Percentiles rank a stretch among this genome's conserved stretches.
phyloP scores from a whole-genome alignment of 2,113 vertebrate genomes.

The Puma concolor region DNA sequence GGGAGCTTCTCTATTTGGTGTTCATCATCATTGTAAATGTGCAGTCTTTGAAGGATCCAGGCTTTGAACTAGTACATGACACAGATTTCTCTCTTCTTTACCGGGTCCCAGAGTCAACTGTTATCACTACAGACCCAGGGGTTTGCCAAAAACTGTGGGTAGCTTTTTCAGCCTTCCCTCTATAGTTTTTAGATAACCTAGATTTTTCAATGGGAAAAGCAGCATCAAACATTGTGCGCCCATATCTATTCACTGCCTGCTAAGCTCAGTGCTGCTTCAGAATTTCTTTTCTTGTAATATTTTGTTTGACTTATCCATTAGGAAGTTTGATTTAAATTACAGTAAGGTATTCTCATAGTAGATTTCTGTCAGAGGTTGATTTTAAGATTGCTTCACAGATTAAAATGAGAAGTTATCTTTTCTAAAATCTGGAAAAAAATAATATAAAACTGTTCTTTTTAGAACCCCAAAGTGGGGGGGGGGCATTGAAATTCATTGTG shows the following conservation, averaged over 20 bases:
- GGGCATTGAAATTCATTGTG: not conserved
- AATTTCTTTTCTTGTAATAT: not conserved
- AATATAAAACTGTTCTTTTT: not conserved
- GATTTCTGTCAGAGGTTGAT: not conserved
- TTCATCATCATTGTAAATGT: not conserved
- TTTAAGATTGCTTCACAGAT: not conserved
- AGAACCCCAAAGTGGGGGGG: not conserved
- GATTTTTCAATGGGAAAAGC: not conserved
- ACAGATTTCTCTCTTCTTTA: not conserved
- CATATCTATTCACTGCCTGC: not conserved
- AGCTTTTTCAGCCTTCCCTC: not conserved
- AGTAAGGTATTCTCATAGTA: not conserved
- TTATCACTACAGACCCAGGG: not conserved
- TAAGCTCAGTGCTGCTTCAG: not conserved
- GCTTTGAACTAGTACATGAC: not conserved
- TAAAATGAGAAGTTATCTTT: not conserved
- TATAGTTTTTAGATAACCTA: not conserved
- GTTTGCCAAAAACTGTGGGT: not conserved
- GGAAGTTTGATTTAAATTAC: not conserved
- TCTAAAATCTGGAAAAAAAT: not conserved
- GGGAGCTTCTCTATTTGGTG: not conserved
- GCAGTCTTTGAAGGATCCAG: not conserved
- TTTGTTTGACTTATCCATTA: not conserved
- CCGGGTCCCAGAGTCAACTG: not conserved
- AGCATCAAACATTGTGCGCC: not conserved